phyloP scores from a whole-genome alignment of 2,797 vertebrate genomes.

The Trachops cirrhosus region DNA sequence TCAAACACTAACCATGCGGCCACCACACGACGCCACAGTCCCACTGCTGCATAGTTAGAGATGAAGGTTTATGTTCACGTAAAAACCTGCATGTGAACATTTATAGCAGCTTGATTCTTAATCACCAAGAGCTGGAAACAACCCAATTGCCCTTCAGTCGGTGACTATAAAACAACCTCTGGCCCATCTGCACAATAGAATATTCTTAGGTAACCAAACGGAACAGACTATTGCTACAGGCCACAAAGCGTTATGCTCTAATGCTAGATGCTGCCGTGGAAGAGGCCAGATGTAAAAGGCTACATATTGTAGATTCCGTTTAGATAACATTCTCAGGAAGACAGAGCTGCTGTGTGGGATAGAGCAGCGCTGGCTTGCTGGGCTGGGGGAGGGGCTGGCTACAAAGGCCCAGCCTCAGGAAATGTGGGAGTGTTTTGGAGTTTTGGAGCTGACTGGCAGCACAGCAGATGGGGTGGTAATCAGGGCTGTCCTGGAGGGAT shows the following conservation, averaged over 20 bases:
- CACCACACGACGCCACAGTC: neutral
- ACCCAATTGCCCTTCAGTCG: neutral
- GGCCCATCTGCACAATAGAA: neutral
- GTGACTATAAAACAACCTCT: neutral
- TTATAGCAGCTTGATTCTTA: neutral
- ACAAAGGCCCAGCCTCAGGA: neutral
- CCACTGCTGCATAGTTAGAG: neutral
- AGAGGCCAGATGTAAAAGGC: neutral
- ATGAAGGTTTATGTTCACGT: neutral
- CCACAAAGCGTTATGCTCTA: neutral
- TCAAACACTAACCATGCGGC: neutral
- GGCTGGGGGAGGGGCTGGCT: neutral
- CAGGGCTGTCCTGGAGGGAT: rapidly evolving
- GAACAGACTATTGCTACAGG: neutral
- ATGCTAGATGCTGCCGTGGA: neutral
- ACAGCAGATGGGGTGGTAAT: neutral
- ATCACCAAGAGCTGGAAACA: neutral
- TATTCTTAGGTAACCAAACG: constrained; percentile 10
- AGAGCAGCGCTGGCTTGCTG: neutral
- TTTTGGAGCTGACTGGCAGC: neutral
- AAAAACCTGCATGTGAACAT: neutral
- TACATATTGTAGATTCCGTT: neutral
- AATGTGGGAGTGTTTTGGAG: no score
- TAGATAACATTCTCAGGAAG: neutral
- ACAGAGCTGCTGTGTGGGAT: neutral